Evolutionary conservation across 2,113 vertebrate genomes (phyloP), one percentile per base, ranked within the genome.

Genomic region (Apodemus speciosus): DNA sequence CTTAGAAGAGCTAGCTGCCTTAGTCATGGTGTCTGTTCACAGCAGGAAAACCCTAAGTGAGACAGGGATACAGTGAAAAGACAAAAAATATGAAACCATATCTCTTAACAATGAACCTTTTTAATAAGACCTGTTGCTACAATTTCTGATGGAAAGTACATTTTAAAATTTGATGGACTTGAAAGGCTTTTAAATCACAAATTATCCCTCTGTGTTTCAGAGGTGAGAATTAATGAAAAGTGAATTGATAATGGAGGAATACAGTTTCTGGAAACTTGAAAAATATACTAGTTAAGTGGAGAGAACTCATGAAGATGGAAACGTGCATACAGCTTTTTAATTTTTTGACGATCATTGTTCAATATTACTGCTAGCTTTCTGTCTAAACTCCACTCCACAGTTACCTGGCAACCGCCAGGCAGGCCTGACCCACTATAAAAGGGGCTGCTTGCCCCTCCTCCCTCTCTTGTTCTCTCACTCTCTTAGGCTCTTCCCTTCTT

Each of bases 161-260:
- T 81, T 71, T 93, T 72, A n/a, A 83, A 94, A 91, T 43, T 71
- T 53, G 68, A 53, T 64, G 51, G 16, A 27, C 73, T 77, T 77
- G 66, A 86, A 86, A 27, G 30, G 89, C 71, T 93, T 93, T 94
- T 53, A 92, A 87, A 84, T 84, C 49, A 93, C 18, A 84, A 87
- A 92, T 87, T 68, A 62, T 89, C 8, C 89, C 27, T 75, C 40
- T 84, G 53, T 46, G 16, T 76, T 92, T 51, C 51, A 53, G 69
- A 76, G 23, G 64, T n/a, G 16, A 77, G 40, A 81, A 93, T 86
- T 83, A 66, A 43, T 91, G 40, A 43, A 58, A 62, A 64, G 81
- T 11, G 35, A 51, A 51, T 77, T 91, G 49, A 51, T 58, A 91
- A 27, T 40, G 73, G 56, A 89, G 53, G 60, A 92, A 49, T n/a